Evolutionary conservation across 2,113 vertebrate genomes (phyloP).

Genomic region (Catagonus wagneri): DNA sequence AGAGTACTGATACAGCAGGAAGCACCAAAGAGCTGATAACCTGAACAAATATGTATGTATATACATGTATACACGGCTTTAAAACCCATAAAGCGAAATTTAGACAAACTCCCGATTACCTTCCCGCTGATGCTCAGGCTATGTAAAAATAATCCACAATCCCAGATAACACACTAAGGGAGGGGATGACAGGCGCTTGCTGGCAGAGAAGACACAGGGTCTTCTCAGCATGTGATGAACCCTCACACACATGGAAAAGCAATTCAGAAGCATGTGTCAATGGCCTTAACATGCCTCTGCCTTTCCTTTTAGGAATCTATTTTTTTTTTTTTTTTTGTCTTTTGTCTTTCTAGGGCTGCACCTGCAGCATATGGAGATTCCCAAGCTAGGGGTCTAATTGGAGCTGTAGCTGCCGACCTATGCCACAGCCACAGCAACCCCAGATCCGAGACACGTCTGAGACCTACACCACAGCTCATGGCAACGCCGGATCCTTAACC

Average conservation of each 20-base stretch:
- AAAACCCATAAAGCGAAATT: constrained; percentile 43
- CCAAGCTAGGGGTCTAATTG: no score
- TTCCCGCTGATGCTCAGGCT: neutral
- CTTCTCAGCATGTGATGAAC: neutral
- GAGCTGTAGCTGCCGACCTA: no score
- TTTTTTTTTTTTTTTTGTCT: no score
- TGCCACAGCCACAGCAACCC: no score
- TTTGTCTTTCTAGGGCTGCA: no score
- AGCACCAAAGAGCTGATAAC: constrained; percentile 12
- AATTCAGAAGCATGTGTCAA: neutral
- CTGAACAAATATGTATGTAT: neutral
- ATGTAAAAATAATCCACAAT: neutral
- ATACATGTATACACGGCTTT: neutral
- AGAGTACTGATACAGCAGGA: neutral
- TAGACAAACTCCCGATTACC: neutral
- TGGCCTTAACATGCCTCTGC: neutral
- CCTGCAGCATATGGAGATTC: no score
- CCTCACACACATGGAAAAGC: neutral
- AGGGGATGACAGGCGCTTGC: neutral
- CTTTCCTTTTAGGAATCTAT: constrained; percentile 45
- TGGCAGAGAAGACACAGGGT: neutral
- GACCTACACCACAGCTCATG: no score
- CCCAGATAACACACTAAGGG: neutral
- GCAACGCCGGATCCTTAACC: no score
- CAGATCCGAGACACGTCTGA: no score